Percentiles rank a stretch among this genome's conserved stretches.
These are phyloP conservation scores for Conus ventricosus DNA, from an alignment of 1,140 invertebrate genomes.

Conservation along the genomic window DNA sequence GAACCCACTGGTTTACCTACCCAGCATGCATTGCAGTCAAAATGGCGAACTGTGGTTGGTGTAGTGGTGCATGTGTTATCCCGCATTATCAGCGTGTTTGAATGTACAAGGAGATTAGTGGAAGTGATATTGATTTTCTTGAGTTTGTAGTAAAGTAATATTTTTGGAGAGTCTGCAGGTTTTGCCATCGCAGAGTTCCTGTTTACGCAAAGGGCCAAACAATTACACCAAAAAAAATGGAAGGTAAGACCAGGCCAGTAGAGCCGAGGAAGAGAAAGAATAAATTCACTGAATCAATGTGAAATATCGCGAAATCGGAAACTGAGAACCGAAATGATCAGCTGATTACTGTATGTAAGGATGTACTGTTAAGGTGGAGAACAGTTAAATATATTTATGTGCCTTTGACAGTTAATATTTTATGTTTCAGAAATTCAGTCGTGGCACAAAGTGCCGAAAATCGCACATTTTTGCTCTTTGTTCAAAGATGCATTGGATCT, in stretches of 20 bases:
- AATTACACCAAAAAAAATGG: neutral
- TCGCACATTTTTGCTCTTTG: slow-evolving; percentile 97
- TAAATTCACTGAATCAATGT: too few relatives aligned
- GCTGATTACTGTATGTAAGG: too few relatives aligned
- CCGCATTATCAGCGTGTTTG: neutral
- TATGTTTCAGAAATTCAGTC: slow-evolving; percentile 73
- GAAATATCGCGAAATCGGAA: too few relatives aligned
- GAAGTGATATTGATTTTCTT: neutral
- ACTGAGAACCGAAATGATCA: too few relatives aligned
- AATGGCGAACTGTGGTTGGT: neutral
- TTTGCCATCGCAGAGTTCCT: neutral
- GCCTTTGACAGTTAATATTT: neutral
- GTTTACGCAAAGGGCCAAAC: neutral
- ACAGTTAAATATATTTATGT: too few relatives aligned
- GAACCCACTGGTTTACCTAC: neutral
- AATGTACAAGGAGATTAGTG: neutral
- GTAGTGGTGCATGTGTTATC: neutral
- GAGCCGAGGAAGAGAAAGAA: too few relatives aligned
- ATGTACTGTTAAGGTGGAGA: too few relatives aligned
- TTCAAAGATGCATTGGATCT: slow-evolving; percentile 96
- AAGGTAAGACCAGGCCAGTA: neutral
- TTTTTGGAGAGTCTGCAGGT: neutral
- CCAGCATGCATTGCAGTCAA: slow-evolving; percentile 1
- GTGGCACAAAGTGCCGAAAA: slow-evolving; percentile 98
- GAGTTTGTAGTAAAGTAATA: neutral